Percentiles rank a stretch among this genome's conserved stretches.
Conservation (phyloP, 2,888 invertebrate species). For the Deilephila porcellus region DNA sequence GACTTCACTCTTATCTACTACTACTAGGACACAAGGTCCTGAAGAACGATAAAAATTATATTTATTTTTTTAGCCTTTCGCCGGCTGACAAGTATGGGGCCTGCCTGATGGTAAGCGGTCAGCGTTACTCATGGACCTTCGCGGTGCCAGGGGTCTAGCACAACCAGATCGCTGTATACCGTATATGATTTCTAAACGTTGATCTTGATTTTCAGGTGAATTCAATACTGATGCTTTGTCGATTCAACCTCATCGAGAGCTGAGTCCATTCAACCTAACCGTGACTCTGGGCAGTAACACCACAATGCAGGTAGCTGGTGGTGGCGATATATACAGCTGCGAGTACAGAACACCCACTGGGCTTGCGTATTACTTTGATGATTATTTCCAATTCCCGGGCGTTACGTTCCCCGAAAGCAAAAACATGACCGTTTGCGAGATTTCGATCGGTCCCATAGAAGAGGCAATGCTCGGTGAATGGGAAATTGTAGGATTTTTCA, state of each 20-base stretch:
- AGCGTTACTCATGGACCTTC: no score
- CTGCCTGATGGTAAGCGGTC: no score
- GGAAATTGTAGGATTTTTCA: constrained; percentile 56
- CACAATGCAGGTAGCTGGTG: constrained; percentile 39
- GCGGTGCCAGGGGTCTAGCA: no score
- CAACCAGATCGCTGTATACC: no score
- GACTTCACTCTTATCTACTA: no score
- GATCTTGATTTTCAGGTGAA: constrained; percentile 48
- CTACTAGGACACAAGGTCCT: no score
- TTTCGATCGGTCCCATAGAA: constrained; percentile 48
- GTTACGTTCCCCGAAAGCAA: constrained; percentile 40
- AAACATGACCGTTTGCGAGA: constrained; percentile 40
- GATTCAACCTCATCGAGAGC: constrained; percentile 42
- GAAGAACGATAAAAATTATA: no score
- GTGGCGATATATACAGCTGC: constrained; percentile 46
- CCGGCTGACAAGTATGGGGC: no score
- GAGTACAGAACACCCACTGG: constrained; percentile 45
- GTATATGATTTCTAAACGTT: no score
- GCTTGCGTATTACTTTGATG: constrained; percentile 35
- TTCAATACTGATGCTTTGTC: constrained; percentile 47
- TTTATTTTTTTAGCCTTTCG: no score
- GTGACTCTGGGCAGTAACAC: constrained; percentile 46
- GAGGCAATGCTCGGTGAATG: constrained; percentile 51
- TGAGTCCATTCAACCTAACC: constrained; percentile 37
- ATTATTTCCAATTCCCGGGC: constrained; percentile 33